Percentiles rank a stretch among this genome's conserved stretches.
Conservation (phyloP, 2,797 vertebrate genomes). For the Dromococcyx pavoninus region DNA sequence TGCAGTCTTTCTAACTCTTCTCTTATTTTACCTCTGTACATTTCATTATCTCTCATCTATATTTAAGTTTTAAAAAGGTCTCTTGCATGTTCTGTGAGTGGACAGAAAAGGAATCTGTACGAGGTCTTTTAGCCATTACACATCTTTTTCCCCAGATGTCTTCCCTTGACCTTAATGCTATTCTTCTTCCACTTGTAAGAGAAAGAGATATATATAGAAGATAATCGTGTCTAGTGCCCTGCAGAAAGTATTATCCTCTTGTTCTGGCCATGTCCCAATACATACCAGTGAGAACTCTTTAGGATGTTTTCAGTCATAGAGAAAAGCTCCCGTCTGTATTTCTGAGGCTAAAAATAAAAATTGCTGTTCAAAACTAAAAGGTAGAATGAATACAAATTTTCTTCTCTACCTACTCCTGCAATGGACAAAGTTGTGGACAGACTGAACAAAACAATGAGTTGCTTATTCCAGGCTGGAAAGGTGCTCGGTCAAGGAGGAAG, state of each 20-base stretch:
- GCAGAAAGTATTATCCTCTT: background rate
- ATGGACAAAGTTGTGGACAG: background rate
- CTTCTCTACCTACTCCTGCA: background rate
- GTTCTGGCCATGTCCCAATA: background rate
- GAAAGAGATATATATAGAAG: background rate
- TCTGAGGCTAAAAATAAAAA: background rate
- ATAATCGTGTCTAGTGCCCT: background rate
- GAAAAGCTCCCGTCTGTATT: background rate
- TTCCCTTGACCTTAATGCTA: background rate
- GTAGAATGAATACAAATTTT: background rate
- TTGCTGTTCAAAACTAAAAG: background rate
- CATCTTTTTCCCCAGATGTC: background rate
- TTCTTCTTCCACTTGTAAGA: background rate
- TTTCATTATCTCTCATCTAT: background rate
- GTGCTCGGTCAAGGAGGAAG: background rate
- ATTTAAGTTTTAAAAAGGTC: background rate
- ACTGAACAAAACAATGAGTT: background rate
- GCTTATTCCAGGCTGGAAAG: background rate
- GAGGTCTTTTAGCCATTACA: background rate
- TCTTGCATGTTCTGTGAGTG: background rate
- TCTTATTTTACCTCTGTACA: background rate
- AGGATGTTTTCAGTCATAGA: background rate
- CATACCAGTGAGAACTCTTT: background rate
- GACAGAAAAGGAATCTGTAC: background rate
- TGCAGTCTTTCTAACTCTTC: background rate